Percentiles rank a stretch among this genome's conserved stretches.
Evolutionary conservation across 2,797 vertebrate species (phyloP).

Genomic region (Acanthurus lineatus): DNA sequence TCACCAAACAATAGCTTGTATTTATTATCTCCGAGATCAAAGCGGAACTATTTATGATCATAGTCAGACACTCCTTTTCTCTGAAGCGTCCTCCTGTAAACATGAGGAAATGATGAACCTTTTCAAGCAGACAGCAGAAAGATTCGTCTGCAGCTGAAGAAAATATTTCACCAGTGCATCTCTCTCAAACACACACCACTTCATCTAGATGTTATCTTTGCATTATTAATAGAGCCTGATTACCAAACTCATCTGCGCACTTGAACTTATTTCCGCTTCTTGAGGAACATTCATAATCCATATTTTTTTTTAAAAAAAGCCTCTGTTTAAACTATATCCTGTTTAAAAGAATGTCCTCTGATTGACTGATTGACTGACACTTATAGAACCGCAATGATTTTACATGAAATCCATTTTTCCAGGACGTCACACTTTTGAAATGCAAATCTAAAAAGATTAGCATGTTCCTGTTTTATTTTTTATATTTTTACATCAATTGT

Average conservation of each 20-base stretch:
- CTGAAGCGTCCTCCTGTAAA: conserved; percentile 30
- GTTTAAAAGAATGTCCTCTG: not conserved
- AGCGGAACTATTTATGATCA: conserved; percentile 37
- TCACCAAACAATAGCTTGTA: conserved; percentile 22
- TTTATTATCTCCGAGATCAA: conserved; percentile 35
- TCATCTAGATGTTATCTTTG: conserved; percentile 12
- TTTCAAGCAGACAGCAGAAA: conserved; percentile 13
- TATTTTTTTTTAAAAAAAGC: not conserved
- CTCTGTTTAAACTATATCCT: not conserved
- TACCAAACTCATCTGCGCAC: conserved; percentile 14
- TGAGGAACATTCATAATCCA: not conserved
- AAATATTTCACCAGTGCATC: not conserved
- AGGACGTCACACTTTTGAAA: not conserved
- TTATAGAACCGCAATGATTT: not conserved
- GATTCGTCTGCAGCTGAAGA: conserved; percentile 1
- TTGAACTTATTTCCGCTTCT: conserved; percentile 14
- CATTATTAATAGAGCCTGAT: conserved; percentile 38
- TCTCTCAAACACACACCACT: conserved; percentile 13
- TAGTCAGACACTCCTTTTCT: conserved; percentile 27
- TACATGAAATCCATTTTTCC: not conserved
- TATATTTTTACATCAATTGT: not conserved
- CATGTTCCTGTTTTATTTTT: not conserved
- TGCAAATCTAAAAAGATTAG: not conserved
- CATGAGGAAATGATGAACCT: conserved; percentile 25
- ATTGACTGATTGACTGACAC: not conserved